Conservation (phyloP, 53 echinoderm and acorn worm species). For the Antedon mediterranea region DNA sequence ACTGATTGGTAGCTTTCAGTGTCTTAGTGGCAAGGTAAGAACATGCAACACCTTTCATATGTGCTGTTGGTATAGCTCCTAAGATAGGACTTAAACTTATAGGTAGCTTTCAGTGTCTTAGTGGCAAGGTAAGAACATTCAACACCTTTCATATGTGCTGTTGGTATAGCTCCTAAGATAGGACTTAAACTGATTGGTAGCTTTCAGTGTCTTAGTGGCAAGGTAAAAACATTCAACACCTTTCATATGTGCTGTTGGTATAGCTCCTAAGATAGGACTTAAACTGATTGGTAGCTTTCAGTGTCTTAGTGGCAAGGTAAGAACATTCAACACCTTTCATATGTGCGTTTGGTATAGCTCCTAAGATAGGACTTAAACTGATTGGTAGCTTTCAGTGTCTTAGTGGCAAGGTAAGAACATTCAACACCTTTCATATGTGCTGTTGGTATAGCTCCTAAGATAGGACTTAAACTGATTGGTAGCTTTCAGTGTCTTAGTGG, state of each 20-base stretch:
- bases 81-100: slow-evolving; percentile 46
- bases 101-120: slow-evolving; percentile 84
- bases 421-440: no score
- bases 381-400: slow-evolving; percentile 84
- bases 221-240: no score
- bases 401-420: slow-evolving; percentile 93
- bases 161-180: slow-evolving; percentile 46
- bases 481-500: slow-evolving; percentile 87
- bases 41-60: slow-evolving; percentile 38
- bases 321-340: no score
- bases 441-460: slow-evolving; percentile 47
- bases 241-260: slow-evolving; percentile 54
- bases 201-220: slow-evolving; percentile 85
- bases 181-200: slow-evolving; percentile 61
- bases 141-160: slow-evolving; percentile 48
- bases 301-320: slow-evolving; percentile 91
- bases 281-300: slow-evolving; percentile 75
- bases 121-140: slow-evolving; percentile 97
- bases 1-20: slow-evolving; percentile 78
- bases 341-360: slow-evolving; percentile 55
- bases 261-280: slow-evolving; percentile 40
- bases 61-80: slow-evolving; percentile 50
- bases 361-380: slow-evolving; percentile 44
- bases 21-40: slow-evolving; percentile 86
- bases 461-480: slow-evolving; percentile 51